A percentile compares a stretch with the other conserved stretches of the same genome.
phyloP scores from a whole-genome alignment of 2,888 invertebrate genomes.

The Pediacus dermestoides region DNA sequence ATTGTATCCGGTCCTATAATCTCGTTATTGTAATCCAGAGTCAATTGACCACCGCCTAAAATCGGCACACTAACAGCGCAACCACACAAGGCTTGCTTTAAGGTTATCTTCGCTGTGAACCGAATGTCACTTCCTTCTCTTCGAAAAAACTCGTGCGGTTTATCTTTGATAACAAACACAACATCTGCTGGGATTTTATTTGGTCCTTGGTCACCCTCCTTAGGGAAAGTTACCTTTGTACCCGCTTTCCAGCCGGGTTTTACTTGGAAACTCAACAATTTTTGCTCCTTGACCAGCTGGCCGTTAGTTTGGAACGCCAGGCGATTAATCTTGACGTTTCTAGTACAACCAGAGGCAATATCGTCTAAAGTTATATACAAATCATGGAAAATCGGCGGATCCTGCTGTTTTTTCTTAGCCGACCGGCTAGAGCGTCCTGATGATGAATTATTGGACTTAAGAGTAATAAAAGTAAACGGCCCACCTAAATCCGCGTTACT shows the following conservation, averaged over 20 bases:
- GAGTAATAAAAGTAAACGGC: constrained; percentile 25
- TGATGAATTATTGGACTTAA: constrained; percentile 39
- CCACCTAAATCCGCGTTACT: constrained; percentile 15
- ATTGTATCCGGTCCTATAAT: constrained; percentile 82
- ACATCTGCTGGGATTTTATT: constrained; percentile 92
- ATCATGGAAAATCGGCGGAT: constrained; percentile 86
- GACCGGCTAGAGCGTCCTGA: constrained; percentile 47
- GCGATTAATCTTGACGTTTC: constrained; percentile 96
- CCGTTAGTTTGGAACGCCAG: constrained; percentile 78
- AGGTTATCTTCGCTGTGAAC: constrained; percentile 75
- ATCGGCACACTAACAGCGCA: constrained; percentile 80
- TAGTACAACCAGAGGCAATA: constrained; percentile 79
- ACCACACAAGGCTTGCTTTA: constrained; percentile 88
- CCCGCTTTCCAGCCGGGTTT: constrained; percentile 98
- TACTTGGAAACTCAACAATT: constrained; percentile 84
- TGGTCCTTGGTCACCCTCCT: constrained; percentile 88
- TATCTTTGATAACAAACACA: constrained; percentile 90
- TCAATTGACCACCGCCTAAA: constrained; percentile 70
- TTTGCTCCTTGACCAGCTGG: constrained; percentile 78
- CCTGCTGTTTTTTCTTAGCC: constrained; percentile 68
- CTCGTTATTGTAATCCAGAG: constrained; percentile 70
- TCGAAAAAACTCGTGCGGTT: constrained; percentile 80
- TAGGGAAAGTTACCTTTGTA: constrained; percentile 93
- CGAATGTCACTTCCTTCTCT: constrained; percentile 88
- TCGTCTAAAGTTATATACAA: constrained; percentile 88